Evolutionary conservation across 37 sponge, comb jelly and placozoan species (phyloP).

Genomic region (Haliclona indistincta): DNA sequence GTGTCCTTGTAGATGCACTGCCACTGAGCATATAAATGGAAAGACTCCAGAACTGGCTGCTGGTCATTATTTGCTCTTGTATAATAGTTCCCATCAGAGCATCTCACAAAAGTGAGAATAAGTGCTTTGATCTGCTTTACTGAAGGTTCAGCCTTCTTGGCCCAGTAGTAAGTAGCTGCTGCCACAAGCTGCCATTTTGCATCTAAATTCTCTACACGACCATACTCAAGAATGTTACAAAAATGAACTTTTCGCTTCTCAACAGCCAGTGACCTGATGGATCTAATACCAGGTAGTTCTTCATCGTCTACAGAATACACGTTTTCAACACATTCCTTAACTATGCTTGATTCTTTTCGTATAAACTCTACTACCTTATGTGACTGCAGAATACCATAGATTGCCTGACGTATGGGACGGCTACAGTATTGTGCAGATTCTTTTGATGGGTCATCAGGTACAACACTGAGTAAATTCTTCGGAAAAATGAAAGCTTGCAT

Average conservation of each 20-base stretch:
- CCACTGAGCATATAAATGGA: slow-evolving; percentile 67
- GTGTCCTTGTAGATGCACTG: slow-evolving; percentile 48
- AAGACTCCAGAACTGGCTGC: too few species aligned
- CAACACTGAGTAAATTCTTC: slow-evolving; percentile 3
- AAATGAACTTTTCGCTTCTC: slow-evolving; percentile 11
- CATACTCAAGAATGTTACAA: slow-evolving; percentile 10
- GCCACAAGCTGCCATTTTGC: slow-evolving; percentile 24
- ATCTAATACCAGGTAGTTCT: slow-evolving; percentile 2
- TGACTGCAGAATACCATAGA: slow-evolving; percentile 11
- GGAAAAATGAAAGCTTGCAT: slow-evolving; percentile 18
- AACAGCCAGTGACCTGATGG: not conserved
- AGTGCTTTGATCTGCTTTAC: slow-evolving; percentile 26
- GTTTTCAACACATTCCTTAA: not conserved
- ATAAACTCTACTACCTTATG: slow-evolving; percentile 16
- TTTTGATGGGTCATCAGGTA: slow-evolving; percentile 13
- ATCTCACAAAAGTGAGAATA: slow-evolving; percentile 29
- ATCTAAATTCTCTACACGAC: not conserved
- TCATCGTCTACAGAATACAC: slow-evolving; percentile 1
- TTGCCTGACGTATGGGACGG: slow-evolving; percentile 15
- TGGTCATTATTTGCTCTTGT: not conserved
- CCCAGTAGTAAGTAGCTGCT: slow-evolving; percentile 30
- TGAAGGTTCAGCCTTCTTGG: not conserved
- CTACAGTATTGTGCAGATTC: not conserved
- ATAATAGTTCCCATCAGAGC: not conserved
- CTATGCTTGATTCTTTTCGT: slow-evolving; percentile 8